Evolutionary conservation across 92 coral and sea anemone species (phyloP).

Genomic region (Siderastrea siderea): DNA sequence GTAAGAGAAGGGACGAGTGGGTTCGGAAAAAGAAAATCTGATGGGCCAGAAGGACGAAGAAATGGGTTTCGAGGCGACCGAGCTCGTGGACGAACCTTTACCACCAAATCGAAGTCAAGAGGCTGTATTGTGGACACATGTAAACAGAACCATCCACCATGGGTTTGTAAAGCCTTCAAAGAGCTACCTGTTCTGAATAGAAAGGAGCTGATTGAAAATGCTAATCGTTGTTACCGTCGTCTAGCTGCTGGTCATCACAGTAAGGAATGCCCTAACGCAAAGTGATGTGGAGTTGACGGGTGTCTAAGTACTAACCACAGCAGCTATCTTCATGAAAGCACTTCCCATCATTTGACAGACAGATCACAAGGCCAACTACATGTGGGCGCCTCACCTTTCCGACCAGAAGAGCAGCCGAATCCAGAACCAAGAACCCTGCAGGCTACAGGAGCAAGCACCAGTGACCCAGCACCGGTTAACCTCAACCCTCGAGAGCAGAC

Average conservation of each 20-base stretch:
- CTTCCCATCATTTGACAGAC: background rate
- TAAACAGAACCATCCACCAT: slow-evolving; percentile 59
- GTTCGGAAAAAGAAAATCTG: slow-evolving; percentile 24
- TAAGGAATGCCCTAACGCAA: slow-evolving; percentile 33
- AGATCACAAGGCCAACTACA: background rate
- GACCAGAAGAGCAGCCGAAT: background rate
- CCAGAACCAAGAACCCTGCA: background rate
- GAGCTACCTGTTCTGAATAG: slow-evolving; percentile 39
- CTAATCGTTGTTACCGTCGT: slow-evolving; percentile 49
- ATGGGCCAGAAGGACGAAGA: background rate
- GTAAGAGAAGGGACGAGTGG: slow-evolving; percentile 62
- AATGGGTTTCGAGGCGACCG: background rate
- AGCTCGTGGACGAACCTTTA: slow-evolving; percentile 24
- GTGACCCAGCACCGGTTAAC: background rate
- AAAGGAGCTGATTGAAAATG: slow-evolving; percentile 50
- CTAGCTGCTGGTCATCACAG: slow-evolving; percentile 57
- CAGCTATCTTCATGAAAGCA: slow-evolving; percentile 52
- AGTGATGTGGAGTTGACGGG: slow-evolving; percentile 45
- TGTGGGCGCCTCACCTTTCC: background rate
- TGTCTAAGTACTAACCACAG: slow-evolving; percentile 41
- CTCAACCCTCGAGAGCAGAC: background rate
- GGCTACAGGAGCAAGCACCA: background rate
- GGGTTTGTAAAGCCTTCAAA: slow-evolving; percentile 54
- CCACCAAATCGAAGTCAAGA: slow-evolving; percentile 28
- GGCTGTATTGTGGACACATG: slow-evolving; percentile 45